Evolutionary conservation across 2,797 vertebrate species (phyloP), one percentile per base, ranked within the genome.

Genomic region (Mormyrus proboscirostris): DNA sequence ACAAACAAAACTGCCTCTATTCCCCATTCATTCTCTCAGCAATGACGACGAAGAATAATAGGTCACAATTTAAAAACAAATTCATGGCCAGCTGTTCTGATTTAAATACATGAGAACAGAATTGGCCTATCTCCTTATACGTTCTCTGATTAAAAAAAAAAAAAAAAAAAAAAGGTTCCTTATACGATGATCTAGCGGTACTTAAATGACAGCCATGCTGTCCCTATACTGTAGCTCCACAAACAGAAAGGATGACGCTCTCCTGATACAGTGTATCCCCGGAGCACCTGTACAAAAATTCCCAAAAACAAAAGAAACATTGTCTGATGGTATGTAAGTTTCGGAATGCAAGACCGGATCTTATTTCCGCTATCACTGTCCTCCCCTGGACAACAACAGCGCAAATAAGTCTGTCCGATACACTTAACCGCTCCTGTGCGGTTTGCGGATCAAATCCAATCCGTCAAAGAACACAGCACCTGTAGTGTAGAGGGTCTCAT

Each of bases 361-460:
- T 90, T 76, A 90, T 87, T 19, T 25, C 25, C 4, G 44, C 57
- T 62, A n/a, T 76, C 89, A 84, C 88, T 57, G 57, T 90, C 51
- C 62, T 73, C 14, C 49, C 84, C 84, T 89, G 83, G 49, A 89
- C 44, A 89, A 89, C 88, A 79, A 89, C 51, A 49, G 33, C 33
- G 5, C 22, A 90, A 90, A 88, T 38, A 55, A 29, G 88, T 55
- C 19, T 87, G 88, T 84, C 47, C 12, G 4, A 83, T 59, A 92
- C 89, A 79, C 59, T 82, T 62, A 86, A 19, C 16, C 73, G 90
- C 90, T 91, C 91, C 89, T 90, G 88, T 87, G 90, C 88, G 89
- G 55, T 87, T 62, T 79, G 85, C 59, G 89, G 44, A 89, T 90
- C 85, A 91, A 86, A 62, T 62, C 57, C 69, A 49, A 90, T 38